A percentile compares a stretch with the other conserved stretches of the same genome.
Evolutionary conservation across 1,140 invertebrate species (phyloP).

Genomic region (Ladona fulva): DNA sequence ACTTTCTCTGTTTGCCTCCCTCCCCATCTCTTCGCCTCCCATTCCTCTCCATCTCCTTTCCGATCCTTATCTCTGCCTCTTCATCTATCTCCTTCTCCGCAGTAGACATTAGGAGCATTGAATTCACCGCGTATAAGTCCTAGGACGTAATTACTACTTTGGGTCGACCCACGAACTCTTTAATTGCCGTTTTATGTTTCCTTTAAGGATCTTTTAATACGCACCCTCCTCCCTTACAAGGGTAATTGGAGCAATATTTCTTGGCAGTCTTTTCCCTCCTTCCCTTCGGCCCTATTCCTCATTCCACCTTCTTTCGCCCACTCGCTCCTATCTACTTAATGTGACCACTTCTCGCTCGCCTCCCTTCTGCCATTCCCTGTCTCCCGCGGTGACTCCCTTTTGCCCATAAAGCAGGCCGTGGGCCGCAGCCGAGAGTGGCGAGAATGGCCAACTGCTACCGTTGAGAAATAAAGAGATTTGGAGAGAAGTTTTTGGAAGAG

Average conservation of each 20-base stretch:
- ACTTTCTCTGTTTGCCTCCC: background rate
- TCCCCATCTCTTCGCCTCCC: background rate
- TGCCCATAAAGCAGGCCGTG: too few species aligned
- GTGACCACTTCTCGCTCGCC: background rate
- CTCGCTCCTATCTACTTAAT: background rate
- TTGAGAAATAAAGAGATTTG: too few species aligned
- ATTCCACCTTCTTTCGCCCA: background rate
- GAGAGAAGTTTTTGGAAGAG: too few species aligned
- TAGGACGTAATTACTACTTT: background rate
- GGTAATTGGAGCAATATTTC: constrained; percentile 6
- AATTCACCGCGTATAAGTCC: background rate
- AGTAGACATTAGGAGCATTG: too few species aligned
- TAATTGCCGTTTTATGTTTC: constrained; percentile 10
- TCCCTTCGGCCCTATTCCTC: background rate
- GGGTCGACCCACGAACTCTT: background rate
- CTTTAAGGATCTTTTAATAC: constrained; percentile 10
- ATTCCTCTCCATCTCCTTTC: background rate
- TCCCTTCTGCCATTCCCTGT: background rate
- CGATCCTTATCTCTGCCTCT: background rate
- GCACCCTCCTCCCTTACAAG: background rate
- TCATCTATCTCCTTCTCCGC: too few species aligned
- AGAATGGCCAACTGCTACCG: too few species aligned
- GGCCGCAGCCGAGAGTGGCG: too few species aligned
- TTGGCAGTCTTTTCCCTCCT: background rate
- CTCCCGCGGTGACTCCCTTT: too few species aligned